phyloP scores from a whole-genome alignment of 1,140 invertebrate genomes.

The Drosophila virilis region DNA sequence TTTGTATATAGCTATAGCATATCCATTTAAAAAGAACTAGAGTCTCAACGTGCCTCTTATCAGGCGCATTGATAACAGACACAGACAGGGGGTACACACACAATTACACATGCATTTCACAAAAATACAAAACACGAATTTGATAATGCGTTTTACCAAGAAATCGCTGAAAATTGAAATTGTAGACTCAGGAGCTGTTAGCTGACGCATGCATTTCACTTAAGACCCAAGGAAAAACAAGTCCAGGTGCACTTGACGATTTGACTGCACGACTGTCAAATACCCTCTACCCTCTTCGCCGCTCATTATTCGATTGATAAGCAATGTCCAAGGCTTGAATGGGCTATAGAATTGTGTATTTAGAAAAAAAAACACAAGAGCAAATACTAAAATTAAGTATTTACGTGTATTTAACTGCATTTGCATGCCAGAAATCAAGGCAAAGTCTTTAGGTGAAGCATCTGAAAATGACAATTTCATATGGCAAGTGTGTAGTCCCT shows the following conservation, averaged over 20 bases:
- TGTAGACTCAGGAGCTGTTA: conserved; percentile 21
- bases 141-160: conserved; percentile 31
- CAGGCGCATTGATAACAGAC: conserved; percentile 35
- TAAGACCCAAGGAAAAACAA: not conserved
- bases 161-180: conserved; percentile 34
- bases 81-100: conserved; percentile 17
- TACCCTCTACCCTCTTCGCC: not conserved
- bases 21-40: conserved; percentile 21
- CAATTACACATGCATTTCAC: conserved; percentile 31
- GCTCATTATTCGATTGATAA: too few relatives aligned
- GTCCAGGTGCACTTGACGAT: not conserved
- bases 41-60: conserved; percentile 26
- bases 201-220: conserved; percentile 30
- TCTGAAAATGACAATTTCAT: too few relatives aligned
- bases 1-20: not conserved
- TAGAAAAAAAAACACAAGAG: too few relatives aligned
- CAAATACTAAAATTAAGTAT: too few relatives aligned
- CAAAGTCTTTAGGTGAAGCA: too few relatives aligned
- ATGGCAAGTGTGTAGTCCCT: not conserved
- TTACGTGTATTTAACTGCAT: too few relatives aligned
- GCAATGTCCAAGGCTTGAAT: too few relatives aligned
- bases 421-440: too few relatives aligned
- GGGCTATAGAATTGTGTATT: too few relatives aligned
- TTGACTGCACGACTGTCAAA: not conserved
- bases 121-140: conserved; percentile 14